Conservation (phyloP, 2,888 invertebrate species). For the Steinernema carpocapsae region DNA sequence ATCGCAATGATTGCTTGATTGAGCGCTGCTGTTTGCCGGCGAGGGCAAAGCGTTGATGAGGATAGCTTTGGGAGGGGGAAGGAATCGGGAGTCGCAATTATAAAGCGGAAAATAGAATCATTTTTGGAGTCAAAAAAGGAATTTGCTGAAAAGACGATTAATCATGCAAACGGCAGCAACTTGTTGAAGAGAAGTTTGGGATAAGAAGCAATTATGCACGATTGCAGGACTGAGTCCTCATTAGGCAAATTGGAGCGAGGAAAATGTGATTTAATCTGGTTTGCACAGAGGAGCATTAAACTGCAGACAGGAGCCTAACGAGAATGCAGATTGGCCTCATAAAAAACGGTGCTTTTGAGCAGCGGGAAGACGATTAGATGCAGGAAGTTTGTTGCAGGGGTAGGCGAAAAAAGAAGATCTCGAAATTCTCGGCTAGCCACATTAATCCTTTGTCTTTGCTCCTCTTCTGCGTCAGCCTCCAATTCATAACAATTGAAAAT, state of each 20-base stretch:
- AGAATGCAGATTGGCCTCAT: no score
- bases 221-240: no score
- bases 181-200: no score
- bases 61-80: slow-evolving; percentile 41
- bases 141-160: slow-evolving; percentile 19
- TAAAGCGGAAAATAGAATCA: not conserved
- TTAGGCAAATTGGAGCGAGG: no score
- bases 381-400: not conserved
- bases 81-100: slow-evolving; percentile 21
- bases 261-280: no score
- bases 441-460: not conserved
- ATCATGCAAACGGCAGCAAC: not conserved
- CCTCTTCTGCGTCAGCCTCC: not conserved
- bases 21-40: slow-evolving; percentile 38
- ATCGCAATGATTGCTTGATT: slow-evolving; percentile 44
- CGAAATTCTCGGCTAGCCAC: no score
- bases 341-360: no score
- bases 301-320: no score
- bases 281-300: no score
- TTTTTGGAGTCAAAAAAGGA: slow-evolving; percentile 13
- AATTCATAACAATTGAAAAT: not conserved
- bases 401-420: not conserved
- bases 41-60: slow-evolving; percentile 46
- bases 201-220: not conserved
- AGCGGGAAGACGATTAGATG: not conserved